A percentile compares a stretch with the other conserved stretches of the same genome.
These are phyloP conservation scores for Eunapius fragilis DNA, from an alignment of 37 sponge, comb jelly and placozoan species.

Conservation along the genomic window DNA sequence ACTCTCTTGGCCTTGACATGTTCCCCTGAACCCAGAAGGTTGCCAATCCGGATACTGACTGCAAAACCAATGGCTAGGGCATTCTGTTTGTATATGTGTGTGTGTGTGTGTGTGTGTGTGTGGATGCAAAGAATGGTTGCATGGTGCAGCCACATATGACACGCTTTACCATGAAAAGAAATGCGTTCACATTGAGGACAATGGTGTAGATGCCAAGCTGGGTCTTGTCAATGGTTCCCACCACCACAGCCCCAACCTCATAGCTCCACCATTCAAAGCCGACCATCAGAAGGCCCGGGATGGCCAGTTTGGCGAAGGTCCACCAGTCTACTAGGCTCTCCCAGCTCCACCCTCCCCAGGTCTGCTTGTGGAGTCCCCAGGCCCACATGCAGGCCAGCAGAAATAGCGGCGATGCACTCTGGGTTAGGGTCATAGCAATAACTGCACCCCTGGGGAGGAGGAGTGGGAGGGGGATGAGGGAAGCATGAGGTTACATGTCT, in stretches of 20 bases:
- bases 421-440: neutral
- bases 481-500: neutral
- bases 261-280: conserved; percentile 48
- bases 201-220: conserved; percentile 23
- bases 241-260: conserved; percentile 46
- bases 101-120: too few relatives aligned
- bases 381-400: conserved; percentile 28
- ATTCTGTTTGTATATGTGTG: neutral
- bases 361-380: conserved; percentile 44
- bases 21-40: conserved; percentile 69
- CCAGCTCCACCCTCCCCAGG: conserved; percentile 74
- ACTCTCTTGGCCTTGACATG: conserved; percentile 38
- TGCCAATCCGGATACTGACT: conserved; percentile 54
- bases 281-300: conserved; percentile 55
- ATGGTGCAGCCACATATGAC: too few relatives aligned
- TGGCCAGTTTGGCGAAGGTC: conserved; percentile 36
- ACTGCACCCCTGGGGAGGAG: neutral
- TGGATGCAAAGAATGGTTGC: too few relatives aligned
- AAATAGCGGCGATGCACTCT: neutral
- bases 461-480: neutral
- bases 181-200: neutral
- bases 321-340: conserved; percentile 61
- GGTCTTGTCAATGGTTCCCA: conserved; percentile 34
- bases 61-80: conserved; percentile 37
- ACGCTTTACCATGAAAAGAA: conserved; percentile 19